Conservation (phyloP, 2,888 invertebrate species). For the Drosophila emarginata region DNA sequence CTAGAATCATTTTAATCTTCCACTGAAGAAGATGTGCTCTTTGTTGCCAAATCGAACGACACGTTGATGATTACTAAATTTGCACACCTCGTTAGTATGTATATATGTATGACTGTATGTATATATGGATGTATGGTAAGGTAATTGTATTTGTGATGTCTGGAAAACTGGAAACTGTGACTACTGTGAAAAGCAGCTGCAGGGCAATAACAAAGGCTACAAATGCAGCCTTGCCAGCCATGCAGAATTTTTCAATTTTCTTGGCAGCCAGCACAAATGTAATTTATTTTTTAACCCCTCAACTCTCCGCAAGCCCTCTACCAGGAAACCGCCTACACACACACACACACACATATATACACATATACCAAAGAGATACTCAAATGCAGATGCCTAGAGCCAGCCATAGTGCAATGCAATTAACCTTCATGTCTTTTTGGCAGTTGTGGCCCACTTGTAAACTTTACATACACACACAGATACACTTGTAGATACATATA, state of each 20-base stretch:
- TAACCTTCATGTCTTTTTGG: conserved; percentile 75
- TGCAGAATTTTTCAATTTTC: conserved; percentile 69
- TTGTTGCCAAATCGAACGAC: neutral
- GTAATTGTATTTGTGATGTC: conserved; percentile 15
- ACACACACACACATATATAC: conserved; percentile 10
- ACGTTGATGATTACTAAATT: neutral
- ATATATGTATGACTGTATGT: too few relatives aligned
- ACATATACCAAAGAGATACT: conserved; percentile 22
- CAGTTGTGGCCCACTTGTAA: conserved; percentile 65
- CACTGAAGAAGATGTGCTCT: too few relatives aligned
- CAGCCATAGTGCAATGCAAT: conserved; percentile 56
- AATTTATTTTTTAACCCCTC: conserved; percentile 57
- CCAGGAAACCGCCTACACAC: conserved; percentile 6
- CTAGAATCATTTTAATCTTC: too few relatives aligned
- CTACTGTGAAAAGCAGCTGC: conserved; percentile 39
- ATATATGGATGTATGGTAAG: neutral
- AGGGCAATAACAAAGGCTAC: conserved; percentile 33
- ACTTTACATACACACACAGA: neutral
- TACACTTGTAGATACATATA: neutral
- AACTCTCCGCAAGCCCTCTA: neutral
- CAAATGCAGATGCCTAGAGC: conserved; percentile 49
- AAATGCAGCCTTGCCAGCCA: conserved; percentile 46
- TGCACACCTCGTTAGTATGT: neutral
- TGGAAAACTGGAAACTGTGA: conserved; percentile 30
- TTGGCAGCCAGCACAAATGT: conserved; percentile 64